Conservation (phyloP, 2,113 vertebrate genomes). For the Neoarius graeffei region DNA sequence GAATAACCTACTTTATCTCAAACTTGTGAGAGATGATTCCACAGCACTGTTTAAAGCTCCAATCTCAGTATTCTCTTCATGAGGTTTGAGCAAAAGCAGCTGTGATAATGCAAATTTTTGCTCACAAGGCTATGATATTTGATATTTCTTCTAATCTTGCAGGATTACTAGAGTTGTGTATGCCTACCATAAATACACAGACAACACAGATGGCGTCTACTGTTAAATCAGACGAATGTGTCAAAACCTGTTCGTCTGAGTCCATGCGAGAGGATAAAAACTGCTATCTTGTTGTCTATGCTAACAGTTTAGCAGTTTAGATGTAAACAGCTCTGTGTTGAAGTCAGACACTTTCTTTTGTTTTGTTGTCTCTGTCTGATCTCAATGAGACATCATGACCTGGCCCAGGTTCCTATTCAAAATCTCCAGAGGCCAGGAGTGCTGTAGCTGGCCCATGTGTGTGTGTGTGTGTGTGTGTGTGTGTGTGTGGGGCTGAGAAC, state of each 20-base stretch:
- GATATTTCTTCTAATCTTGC: background rate
- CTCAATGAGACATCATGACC: background rate
- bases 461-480: conserved; percentile 30
- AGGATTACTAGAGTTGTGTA: background rate
- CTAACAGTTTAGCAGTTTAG: background rate
- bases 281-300: background rate
- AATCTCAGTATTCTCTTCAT: background rate
- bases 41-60: background rate
- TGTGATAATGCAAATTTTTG: background rate
- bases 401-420: background rate
- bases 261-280: background rate
- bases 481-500: background rate
- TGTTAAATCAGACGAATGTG: background rate
- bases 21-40: background rate
- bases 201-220: background rate
- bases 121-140: background rate
- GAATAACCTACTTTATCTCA: no score
- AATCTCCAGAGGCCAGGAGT: background rate
- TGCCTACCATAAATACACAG: background rate
- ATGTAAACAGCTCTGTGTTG: no score
- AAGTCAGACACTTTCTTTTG: background rate
- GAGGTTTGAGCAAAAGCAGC: background rate
- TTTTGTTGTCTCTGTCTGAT: background rate
- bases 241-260: background rate
- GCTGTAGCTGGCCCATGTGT: background rate